Percentiles rank a stretch among this genome's conserved stretches.
Conservation (phyloP, 2,113 vertebrate genomes). For the Oxyura jamaicensis region DNA sequence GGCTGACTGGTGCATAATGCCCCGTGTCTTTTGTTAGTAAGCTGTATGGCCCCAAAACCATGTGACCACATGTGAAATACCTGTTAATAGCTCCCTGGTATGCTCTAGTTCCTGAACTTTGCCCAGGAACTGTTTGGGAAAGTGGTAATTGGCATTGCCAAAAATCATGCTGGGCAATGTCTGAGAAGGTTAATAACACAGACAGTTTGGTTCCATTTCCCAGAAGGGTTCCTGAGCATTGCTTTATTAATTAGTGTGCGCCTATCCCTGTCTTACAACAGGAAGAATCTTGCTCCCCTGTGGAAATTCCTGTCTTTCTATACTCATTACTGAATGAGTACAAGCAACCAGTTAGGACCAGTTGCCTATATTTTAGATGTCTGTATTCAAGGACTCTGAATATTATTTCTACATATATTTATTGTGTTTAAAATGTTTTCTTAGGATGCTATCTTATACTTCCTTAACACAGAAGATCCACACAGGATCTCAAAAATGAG, state of each 20-base stretch:
- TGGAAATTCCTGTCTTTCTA: not conserved
- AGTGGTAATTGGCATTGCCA: too few species aligned
- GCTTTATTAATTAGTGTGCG: not conserved
- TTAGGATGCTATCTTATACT: not conserved
- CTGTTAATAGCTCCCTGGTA: not conserved
- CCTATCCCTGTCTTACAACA: not conserved
- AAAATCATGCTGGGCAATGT: not conserved
- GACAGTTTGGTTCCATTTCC: not conserved
- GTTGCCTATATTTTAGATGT: not conserved
- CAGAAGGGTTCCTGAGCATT: not conserved
- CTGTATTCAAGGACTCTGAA: not conserved
- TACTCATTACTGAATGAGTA: not conserved
- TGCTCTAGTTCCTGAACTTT: not conserved
- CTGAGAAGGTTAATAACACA: not conserved
- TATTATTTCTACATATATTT: not conserved
- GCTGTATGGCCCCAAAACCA: not conserved
- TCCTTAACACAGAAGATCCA: not conserved
- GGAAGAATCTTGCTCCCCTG: not conserved
- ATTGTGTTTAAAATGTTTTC: conserved; percentile 5
- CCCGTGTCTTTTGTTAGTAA: not conserved
- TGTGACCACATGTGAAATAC: accelerated
- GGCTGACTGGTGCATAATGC: not conserved
- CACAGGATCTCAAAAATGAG: not conserved
- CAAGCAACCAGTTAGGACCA: not conserved
- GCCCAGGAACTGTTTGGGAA: not conserved